Evolutionary conservation across 2,797 vertebrate genomes (phyloP), one percentile per base, ranked within the genome.

Genomic region (Chloroceryle inda): DNA sequence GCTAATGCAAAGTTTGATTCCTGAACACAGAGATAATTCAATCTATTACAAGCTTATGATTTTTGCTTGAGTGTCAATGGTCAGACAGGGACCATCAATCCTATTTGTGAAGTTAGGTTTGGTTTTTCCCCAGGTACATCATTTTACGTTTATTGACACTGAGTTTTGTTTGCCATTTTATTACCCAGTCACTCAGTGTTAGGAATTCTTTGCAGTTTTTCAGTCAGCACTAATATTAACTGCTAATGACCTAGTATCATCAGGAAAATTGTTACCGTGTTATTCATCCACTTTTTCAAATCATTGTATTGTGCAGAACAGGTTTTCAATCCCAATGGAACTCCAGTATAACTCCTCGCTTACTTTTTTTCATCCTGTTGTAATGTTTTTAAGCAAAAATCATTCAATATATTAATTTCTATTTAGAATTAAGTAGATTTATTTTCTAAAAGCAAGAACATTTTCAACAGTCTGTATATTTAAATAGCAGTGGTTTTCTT

Each of bases 121-220:
- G 18, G 63, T 84, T 88, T 94, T 90, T 64, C 22, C 38, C n/a
- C 33, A 27, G 26, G 24, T 69, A 87, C 21, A 40, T 53, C 4
- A 33, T 53, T 89, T 79, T 78, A 79, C 21, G 78, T 75, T 84
- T 92, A 78, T 23, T 85, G 62, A 69, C 33, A 29, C 7, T 44
- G 63, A 22, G 82, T 85, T 88, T 86, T 8, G 61, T 78, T 68
- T 92, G 29, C 18, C n/a, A n/a, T 93, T 91, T 86, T 92, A 73
- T 91, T 66, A 87, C 13, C 9, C 42, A 47, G 20, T 50, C 42
- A 35, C 38, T 86, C 35, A 22, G 33, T 77, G 53, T 68, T 75
- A 69, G n/a, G 44, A 69, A 84, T 79, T 69, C 53, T 61, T 78
- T 68, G 37, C 31, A 82, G 19, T 47, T 92, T 17, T 95, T 93